Conservation (phyloP, 2,888 invertebrate species). For the Abscondita cerata region DNA sequence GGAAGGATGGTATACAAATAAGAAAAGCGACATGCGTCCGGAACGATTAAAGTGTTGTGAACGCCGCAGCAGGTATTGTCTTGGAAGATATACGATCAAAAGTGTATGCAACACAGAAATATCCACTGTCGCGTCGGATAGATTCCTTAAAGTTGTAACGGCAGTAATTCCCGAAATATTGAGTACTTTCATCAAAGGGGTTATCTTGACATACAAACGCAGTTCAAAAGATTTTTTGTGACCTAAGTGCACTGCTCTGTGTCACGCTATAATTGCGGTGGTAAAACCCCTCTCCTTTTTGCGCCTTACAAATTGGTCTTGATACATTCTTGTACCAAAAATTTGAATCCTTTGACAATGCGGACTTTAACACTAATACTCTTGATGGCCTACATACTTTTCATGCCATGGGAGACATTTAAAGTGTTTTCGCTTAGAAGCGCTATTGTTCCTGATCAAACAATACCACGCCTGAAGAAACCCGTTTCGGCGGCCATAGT, state of each 20-base stretch:
- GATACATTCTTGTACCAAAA: constrained; percentile 5
- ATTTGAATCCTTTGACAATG: constrained; percentile 33
- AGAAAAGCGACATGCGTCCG: neutral
- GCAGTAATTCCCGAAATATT: neutral
- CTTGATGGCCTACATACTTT: constrained; percentile 37
- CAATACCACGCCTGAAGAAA: constrained; percentile 5
- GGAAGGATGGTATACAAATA: neutral
- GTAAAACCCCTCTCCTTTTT: neutral
- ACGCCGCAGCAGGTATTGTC: neutral
- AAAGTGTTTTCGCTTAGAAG: constrained; percentile 31
- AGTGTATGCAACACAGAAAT: neutral
- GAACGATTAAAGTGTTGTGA: neutral
- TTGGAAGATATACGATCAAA: neutral
- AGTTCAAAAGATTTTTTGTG: no score
- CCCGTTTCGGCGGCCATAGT: neutral
- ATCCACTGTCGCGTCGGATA: neutral
- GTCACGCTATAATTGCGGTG: constrained; percentile 7
- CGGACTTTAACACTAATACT: constrained; percentile 35
- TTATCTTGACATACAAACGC: neutral
- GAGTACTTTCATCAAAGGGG: constrained; percentile 1
- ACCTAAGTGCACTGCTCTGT: neutral
- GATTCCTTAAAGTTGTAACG: neutral
- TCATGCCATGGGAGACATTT: constrained; percentile 39
- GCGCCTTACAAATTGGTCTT: constrained; percentile 7
- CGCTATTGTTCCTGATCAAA: constrained; percentile 20